These are phyloP conservation scores for Cheilosia pagana DNA, from an alignment of 2,888 invertebrate genomes.

Conservation along the genomic window DNA sequence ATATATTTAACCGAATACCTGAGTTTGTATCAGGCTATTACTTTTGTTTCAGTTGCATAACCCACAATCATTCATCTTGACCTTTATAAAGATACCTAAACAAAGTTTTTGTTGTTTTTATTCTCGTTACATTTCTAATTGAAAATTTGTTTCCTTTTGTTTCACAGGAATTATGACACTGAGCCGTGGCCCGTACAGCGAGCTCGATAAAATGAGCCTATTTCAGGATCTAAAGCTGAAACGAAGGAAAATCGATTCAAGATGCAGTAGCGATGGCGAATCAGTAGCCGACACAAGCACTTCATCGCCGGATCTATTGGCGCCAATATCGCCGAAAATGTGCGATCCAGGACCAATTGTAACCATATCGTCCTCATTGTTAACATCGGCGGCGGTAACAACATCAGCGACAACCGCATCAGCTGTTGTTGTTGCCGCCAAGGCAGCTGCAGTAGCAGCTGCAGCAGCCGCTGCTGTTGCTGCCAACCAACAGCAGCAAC, in stretches of 20 bases:
- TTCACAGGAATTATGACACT: conserved; percentile 97
- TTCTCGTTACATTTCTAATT: neutral
- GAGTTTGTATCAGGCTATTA: no score
- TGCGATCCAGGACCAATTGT: conserved; percentile 83
- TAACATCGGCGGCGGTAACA: conserved; percentile 75
- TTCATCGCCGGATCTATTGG: conserved; percentile 93
- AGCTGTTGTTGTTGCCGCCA: conserved; percentile 75
- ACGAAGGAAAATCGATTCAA: conserved; percentile 98
- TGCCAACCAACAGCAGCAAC: conserved; percentile 56
- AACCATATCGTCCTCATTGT: conserved; percentile 77
- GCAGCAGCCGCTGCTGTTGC: conserved; percentile 35
- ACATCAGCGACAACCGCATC: conserved; percentile 76
- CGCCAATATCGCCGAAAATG: conserved; percentile 93
- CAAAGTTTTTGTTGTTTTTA: neutral
- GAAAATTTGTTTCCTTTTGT: conserved; percentile 32
- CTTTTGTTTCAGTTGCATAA: no score
- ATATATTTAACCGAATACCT: no score
- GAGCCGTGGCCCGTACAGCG: conserved; percentile 97
- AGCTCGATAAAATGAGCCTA: conserved; percentile 99
- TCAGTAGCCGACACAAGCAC: conserved; percentile 97
- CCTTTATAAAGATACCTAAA: no score
- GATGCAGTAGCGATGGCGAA: conserved; percentile 98
- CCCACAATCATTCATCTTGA: no score
- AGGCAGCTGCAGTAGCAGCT: conserved; percentile 50
- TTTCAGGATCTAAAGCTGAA: conserved; percentile 99